Conservation (phyloP, 2,888 invertebrate species). For the Hypolimnas misippus region DNA sequence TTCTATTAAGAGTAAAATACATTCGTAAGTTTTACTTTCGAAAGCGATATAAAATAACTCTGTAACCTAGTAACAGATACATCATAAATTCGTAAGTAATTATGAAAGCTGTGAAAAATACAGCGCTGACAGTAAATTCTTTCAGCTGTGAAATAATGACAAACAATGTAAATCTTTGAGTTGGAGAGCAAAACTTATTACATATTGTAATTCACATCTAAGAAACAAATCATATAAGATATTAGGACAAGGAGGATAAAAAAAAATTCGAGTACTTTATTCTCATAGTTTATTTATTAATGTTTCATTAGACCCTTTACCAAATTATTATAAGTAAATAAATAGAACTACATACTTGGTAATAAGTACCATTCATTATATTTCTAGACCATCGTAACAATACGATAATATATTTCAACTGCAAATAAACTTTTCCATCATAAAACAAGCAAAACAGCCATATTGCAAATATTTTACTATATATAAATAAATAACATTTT, state of each 20-base stretch:
- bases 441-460: slow-evolving; percentile 79
- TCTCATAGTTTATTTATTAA: slow-evolving; percentile 82
- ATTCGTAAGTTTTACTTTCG: no score
- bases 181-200: no score
- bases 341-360: slow-evolving; percentile 81
- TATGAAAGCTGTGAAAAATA: no score
- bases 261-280: slow-evolving; percentile 56
- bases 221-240: background rate
- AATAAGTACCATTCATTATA: slow-evolving; percentile 77
- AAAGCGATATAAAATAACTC: no score
- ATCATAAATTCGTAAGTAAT: no score
- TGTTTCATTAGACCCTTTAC: slow-evolving; percentile 84
- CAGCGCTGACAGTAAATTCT: no score
- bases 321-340: slow-evolving; percentile 83
- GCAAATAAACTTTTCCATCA: slow-evolving; percentile 72
- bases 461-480: slow-evolving; percentile 62
- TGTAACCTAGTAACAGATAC: no score
- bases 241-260: slow-evolving; percentile 34
- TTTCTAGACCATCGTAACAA: slow-evolving; percentile 64
- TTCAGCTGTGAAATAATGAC: no score
- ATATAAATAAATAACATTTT: slow-evolving; percentile 59
- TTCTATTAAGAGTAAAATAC: no score
- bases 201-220: no score
- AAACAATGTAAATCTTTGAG: no score
- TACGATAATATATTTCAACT: slow-evolving; percentile 67